Conservation (phyloP, 2,888 invertebrate species). For the Nasonia oneida region DNA sequence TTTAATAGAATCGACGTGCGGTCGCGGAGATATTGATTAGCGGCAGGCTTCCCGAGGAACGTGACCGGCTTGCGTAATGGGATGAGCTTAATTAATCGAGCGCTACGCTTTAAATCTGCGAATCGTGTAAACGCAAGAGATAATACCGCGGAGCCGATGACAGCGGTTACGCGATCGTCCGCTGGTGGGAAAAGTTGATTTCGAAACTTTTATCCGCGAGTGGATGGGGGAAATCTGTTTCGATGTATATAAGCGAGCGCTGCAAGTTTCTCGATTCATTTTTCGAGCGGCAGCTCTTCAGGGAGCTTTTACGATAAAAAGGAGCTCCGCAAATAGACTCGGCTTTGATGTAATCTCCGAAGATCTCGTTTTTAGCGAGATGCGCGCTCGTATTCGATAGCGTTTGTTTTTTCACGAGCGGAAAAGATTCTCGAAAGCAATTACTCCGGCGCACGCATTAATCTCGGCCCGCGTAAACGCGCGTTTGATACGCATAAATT, state of each 20-base stretch:
- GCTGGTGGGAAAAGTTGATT: no score
- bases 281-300: background rate
- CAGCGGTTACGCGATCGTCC: no score
- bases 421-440: background rate
- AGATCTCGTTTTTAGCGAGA: background rate
- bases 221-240: background rate
- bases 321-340: background rate
- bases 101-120: background rate
- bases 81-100: background rate
- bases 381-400: background rate
- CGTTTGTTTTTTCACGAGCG: background rate
- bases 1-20: background rate
- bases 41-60: background rate
- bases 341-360: background rate
- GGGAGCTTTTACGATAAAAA: background rate
- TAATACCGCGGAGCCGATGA: no score
- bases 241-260: background rate
- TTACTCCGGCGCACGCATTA: background rate
- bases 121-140: background rate
- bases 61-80: background rate
- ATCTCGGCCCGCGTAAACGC: conserved; percentile 8
- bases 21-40: background rate
- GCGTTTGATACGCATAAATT: conserved; percentile 21
- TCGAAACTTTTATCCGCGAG: background rate
- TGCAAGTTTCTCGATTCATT: background rate